phyloP scores from a whole-genome alignment of 2,113 vertebrate genomes.

The Pandion haliaetus region DNA sequence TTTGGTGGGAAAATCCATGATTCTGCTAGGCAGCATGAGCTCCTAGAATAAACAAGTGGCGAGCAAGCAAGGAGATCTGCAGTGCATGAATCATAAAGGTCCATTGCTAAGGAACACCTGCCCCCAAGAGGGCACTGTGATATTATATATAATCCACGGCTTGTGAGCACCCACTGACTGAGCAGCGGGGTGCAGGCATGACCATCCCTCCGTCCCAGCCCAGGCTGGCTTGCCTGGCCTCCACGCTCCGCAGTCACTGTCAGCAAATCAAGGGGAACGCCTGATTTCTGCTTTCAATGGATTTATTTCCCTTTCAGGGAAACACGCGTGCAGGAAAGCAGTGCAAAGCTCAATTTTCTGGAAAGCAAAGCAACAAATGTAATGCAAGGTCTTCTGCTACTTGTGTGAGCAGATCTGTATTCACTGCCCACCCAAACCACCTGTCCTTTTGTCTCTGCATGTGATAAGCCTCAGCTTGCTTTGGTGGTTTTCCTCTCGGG shows the following conservation, averaged over 20 bases:
- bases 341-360: neutral
- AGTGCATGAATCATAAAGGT: neutral
- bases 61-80: neutral
- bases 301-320: neutral
- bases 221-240: neutral
- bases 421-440: neutral
- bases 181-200: fast-evolving
- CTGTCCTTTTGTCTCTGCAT: neutral
- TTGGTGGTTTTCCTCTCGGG: neutral
- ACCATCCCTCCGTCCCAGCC: neutral
- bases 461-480: neutral
- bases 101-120: constrained; percentile 19
- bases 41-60: fast-evolving
- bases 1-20: neutral
- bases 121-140: constrained; percentile 45
- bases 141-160: neutral
- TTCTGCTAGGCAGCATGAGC: neutral
- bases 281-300: neutral
- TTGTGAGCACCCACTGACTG: fast-evolving
- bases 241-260: neutral
- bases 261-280: neutral
- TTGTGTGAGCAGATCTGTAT: neutral
- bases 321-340: neutral
- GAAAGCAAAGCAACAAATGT: neutral
- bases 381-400: neutral